These are phyloP conservation scores for Chelonoidis abingdonii DNA, from an alignment of 2,113 vertebrate species.

Conservation along the genomic window DNA sequence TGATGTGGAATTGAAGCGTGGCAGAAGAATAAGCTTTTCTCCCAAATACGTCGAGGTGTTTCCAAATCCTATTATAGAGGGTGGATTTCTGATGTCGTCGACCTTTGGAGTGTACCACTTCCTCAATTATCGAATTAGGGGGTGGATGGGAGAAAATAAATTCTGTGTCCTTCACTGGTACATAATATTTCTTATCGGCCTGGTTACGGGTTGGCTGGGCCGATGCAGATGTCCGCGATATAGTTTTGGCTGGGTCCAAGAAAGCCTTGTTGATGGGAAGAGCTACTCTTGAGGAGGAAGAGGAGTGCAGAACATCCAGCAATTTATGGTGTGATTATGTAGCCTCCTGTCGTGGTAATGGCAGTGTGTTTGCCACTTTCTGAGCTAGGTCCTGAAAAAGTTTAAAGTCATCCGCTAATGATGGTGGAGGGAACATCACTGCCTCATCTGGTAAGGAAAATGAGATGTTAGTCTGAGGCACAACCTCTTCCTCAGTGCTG, in stretches of 20 bases:
- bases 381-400: not conserved
- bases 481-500: too few relatives aligned
- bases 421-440: not conserved
- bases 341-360: not conserved
- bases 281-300: not conserved
- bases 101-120: not conserved
- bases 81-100: not conserved
- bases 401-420: not conserved
- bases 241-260: not conserved
- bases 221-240: not conserved
- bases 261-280: not conserved
- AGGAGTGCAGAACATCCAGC: not conserved
- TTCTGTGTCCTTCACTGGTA: not conserved
- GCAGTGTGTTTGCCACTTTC: not conserved
- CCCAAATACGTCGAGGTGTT: not conserved
- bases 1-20: not conserved
- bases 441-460: not conserved
- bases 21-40: not conserved
- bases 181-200: not conserved
- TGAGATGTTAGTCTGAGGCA: not conserved
- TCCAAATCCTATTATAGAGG: not conserved
- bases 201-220: not conserved
- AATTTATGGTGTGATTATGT: not conserved
- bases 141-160: not conserved
- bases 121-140: not conserved